Evolutionary conservation across 2,113 vertebrate species (phyloP).

Genomic region (Mesoclemmys tuberculata): DNA sequence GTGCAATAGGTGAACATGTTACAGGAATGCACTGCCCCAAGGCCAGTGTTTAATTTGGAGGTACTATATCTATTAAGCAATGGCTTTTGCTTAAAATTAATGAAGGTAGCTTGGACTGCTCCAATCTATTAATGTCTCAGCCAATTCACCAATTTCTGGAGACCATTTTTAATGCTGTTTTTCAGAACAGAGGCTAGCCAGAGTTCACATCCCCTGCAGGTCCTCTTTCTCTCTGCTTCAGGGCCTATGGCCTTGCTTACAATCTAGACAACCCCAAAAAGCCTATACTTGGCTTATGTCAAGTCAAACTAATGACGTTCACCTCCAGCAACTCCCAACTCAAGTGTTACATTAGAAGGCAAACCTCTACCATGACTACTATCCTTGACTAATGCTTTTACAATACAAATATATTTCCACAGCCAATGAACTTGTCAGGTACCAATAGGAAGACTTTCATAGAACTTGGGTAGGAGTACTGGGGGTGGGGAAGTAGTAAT

Average conservation of each 20-base stretch:
- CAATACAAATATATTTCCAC: neutral
- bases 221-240: neutral
- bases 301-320: neutral
- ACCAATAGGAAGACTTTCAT: neutral
- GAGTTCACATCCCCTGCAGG: neutral
- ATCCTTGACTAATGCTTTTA: neutral
- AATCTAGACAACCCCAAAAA: neutral
- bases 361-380: neutral
- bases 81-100: neutral
- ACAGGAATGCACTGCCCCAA: neutral
- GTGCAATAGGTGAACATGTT: neutral
- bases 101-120: neutral
- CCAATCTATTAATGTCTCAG: neutral
- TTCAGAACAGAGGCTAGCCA: neutral
- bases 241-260: neutral
- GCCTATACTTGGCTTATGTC: neutral
- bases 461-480: neutral
- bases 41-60: neutral
- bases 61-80: neutral
- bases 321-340: neutral
- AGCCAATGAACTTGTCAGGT: neutral
- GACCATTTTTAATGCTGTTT: neutral
- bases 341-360: neutral
- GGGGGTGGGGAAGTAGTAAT: neutral
- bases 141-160: neutral